A percentile compares a stretch with the other conserved stretches of the same genome.
phyloP scores from a whole-genome alignment of 2,113 vertebrate species.

The Heterotilapia buettikoferi region DNA sequence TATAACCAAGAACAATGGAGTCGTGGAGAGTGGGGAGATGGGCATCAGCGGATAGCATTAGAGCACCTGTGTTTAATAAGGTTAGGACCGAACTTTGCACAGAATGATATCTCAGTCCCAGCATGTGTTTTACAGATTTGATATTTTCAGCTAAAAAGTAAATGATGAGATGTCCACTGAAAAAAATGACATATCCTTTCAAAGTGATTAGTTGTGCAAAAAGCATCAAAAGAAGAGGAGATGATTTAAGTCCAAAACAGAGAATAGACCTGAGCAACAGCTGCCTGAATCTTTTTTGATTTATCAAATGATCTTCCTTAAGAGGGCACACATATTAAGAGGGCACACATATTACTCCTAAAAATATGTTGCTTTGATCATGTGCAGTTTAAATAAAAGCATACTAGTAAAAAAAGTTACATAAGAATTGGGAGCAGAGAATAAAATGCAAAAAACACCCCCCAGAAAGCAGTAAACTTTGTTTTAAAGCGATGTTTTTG shows the following conservation, averaged over 20 bases:
- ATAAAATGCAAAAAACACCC: background rate
- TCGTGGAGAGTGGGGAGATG: background rate
- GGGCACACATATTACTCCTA: background rate
- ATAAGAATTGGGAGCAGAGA: background rate
- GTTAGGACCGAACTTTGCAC: background rate
- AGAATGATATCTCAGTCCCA: background rate
- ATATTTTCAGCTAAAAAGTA: background rate
- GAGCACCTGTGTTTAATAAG: constrained; percentile 30
- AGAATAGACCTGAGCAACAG: background rate
- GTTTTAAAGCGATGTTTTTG: background rate
- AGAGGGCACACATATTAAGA: background rate
- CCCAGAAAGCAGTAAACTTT: background rate
- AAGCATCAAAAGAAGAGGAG: background rate
- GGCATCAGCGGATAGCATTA: background rate
- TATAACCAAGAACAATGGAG: background rate
- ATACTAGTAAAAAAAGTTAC: background rate
- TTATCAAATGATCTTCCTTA: background rate
- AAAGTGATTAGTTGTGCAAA: background rate
- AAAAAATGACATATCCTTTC: background rate
- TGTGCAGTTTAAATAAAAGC: background rate
- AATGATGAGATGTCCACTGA: background rate
- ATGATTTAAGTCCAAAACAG: background rate
- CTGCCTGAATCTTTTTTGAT: background rate
- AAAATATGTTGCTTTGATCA: background rate
- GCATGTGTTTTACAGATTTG: constrained; percentile 5